Evolutionary conservation across 2,113 vertebrate genomes (phyloP), one percentile per base, ranked within the genome.

Genomic region (Chiloscyllium plagiosum): DNA sequence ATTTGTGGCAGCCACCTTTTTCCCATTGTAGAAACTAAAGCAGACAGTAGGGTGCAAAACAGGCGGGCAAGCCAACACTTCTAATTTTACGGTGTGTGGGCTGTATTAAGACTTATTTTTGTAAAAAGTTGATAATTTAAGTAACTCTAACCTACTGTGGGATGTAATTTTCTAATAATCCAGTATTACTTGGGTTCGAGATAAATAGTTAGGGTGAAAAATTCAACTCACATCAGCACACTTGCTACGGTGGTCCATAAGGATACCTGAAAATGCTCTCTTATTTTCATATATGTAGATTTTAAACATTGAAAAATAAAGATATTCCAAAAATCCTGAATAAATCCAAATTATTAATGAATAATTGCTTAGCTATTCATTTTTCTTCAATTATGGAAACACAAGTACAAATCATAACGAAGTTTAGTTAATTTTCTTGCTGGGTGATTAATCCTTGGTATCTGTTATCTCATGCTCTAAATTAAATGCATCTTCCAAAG

Each of bases 401-500:
- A 52, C 42, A 95, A 70, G 68, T 50, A 70, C n/a, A 94, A 94
- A 94, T 70, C 93, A 50, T 47, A 70, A 37, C 70, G 93, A 94
- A 29, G 93, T 68, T 29, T 94, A 19, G 37, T 95, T 95, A 47
- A 72, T 95, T 95, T 72, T 29, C 94, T 72, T 72, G 68, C 68
- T 95, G 94, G 94, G 19, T 95, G 68, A 95, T 50, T 70, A 72
- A 95, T 95, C 42, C 69, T 42, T 95, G 68, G 42, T 42, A 95
- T 72, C 42, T 95, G 94, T 47, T 72, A 72, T 52, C 42, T 95
- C 68, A 50, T 72, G 42, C 42, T 95, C 42, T 95, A 95, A 95
- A 95, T 95, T 69, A 95, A 72, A 72, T 52, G 47, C 94, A 95
- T 95, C 68, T 95, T 52, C 42, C 37, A 72, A 47, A 95, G 68